These are phyloP conservation scores for Tolypeutes matacus DNA, from an alignment of 2,797 vertebrate genomes.

Conservation along the genomic window DNA sequence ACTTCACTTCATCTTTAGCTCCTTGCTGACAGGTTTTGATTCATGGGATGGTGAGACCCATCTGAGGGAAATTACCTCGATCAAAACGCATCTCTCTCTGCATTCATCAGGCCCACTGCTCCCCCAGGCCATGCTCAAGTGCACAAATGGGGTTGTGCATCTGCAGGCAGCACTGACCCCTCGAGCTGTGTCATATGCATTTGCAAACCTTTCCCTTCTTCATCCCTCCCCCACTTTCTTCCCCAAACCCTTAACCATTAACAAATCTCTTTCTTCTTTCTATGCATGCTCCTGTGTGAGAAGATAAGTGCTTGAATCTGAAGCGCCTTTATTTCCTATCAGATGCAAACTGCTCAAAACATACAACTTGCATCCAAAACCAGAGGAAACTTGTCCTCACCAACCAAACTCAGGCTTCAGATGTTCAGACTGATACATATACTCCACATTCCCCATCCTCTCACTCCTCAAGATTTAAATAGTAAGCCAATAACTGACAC, in stretches of 20 bases:
- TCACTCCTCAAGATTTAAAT: constrained; percentile 26
- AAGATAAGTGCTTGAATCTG: constrained; percentile 26
- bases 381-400: constrained; percentile 9
- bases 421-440: neutral
- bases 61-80: constrained; percentile 94
- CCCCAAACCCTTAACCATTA: constrained; percentile 22
- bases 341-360: constrained; percentile 62
- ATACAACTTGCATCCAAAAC: constrained; percentile 38
- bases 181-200: constrained; percentile 74
- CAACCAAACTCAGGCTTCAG: neutral
- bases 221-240: constrained; percentile 27
- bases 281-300: neutral
- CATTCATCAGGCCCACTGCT: constrained; percentile 91
- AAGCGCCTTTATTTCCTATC: constrained; percentile 43
- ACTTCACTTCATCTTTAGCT: constrained; percentile 92
- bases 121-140: constrained; percentile 83
- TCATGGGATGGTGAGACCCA: constrained; percentile 93
- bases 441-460: neutral
- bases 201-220: constrained; percentile 71
- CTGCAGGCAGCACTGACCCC: constrained; percentile 83
- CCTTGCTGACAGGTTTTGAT: constrained; percentile 95
- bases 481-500: neutral
- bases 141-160: constrained; percentile 82
- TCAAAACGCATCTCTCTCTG: constrained; percentile 92
- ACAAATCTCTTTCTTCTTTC: constrained; percentile 60